Base-by-base conservation (phyloP, 2,888 invertebrate species). In the Smittia aterrima region DNA sequence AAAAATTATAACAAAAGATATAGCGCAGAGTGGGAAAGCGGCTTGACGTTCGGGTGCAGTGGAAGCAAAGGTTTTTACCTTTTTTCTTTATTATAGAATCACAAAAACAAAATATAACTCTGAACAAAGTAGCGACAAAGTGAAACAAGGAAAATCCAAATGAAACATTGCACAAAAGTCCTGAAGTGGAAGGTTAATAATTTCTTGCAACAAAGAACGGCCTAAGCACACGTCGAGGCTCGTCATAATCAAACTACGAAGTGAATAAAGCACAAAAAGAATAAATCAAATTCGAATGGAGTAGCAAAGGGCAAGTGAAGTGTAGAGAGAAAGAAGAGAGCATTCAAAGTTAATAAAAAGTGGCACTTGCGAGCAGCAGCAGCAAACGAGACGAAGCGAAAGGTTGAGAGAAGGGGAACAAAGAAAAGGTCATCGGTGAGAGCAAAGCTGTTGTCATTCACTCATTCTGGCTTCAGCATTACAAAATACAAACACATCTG, bases 381-480 rank as follows among this genome's bases (percentile, higher is more conserved):
- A 47, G 47, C 47, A 47, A 47, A 32, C 32, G 47, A 47, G 32
- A 32, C 32, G 32, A 32, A 32, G 32, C 9, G 32, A 32, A 38
- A 13, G 27, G 13, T 66, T 66, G 66, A 18, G 32, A 27, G 66
- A 38, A 6, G 66, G 11, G 41, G 7, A 16, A 25, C 7, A 25
- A 54, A 70, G 18, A 54, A 47, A 13, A 11, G 24, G 54, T 13
- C 22, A 24, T 9, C 7, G 40, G 6, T 40, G 20, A 2, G 47
- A 13, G 13, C 13, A 20, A 6, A 6, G 20, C 38, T 24, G 11
- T 20, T 1, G 53, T 53, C 40, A 72, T 58, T 38, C 71, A 58
- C 71, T 72, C 74, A 74, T 53, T 74, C 74, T 74, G 74, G 74
- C 74, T 74, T 74, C 74, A 22, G 74, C 74, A 66, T 41, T 74